Base-by-base conservation (phyloP, 2,113 vertebrate genomes). In the Oncorhynchus clarkii region DNA sequence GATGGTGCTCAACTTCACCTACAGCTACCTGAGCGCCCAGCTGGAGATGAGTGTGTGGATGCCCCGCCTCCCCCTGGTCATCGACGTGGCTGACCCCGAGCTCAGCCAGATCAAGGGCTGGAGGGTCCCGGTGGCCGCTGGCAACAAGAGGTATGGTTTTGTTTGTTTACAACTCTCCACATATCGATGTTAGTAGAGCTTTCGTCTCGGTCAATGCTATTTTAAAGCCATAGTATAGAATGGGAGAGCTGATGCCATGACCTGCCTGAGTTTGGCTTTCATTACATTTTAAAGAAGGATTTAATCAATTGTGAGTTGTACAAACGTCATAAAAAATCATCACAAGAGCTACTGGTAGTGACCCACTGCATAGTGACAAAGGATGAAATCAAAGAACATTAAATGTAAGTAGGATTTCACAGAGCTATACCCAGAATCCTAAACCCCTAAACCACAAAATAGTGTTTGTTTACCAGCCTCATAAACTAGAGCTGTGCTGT, bases 31-130 rank as follows among this genome's bases (percentile, higher is more conserved):
- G 90, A 96, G 85, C 31, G 89, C 93, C 11, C 91, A 95, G 70
- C 90, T 99, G 80, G 94, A 97, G 88, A 90, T 98, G 91, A 96
- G 91, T 0, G 96, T 99, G 1, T 99, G 97, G 97, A 92, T 93
- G 73, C 97, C 97, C 66, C 94, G 93, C 34, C 91, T 98, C 24
- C 97, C 96, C 0, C 91, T 99, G 86, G 91, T 93, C 74, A 96
- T 99, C 2, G 93, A 98, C 76, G 90, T 98, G 66, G 93, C 95
- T 0, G 96, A 98, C 91, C 90, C 95, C 0, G 96, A 98, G 83
- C 94, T 98, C 70, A 97, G 94, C 87, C 97, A 97, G 88, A 96
- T 99, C 89, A 99, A 97, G 89, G 97, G 96, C 18, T 99, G 97
- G 97, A 93, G 97, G 83, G 95, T 98, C 34, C 97, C 97, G 11